These are phyloP conservation scores for Calidris pygmaea DNA, from an alignment of 2,113 vertebrate genomes.

Conservation along the genomic window DNA sequence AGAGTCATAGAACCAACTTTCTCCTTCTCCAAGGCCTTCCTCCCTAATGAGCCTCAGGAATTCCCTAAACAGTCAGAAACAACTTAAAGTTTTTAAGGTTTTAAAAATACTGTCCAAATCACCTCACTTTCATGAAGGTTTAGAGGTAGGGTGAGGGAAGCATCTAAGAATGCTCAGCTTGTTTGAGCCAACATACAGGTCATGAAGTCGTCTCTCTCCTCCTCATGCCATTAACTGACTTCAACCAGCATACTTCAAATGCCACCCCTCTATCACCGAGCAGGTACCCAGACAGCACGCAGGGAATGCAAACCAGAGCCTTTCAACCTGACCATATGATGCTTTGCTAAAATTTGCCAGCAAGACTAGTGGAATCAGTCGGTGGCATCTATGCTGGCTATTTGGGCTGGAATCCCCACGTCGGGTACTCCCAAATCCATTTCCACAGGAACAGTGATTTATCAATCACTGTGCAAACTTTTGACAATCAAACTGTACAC, in stretches of 20 bases:
- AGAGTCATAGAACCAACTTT: not conserved
- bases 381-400: not conserved
- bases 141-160: not conserved
- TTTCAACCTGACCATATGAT: not conserved
- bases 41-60: not conserved
- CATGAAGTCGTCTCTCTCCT: not conserved
- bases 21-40: not conserved
- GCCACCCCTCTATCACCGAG: not conserved
- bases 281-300: not conserved
- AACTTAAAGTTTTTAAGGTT: not conserved
- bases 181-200: not conserved
- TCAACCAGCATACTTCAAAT: not conserved
- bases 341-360: not conserved
- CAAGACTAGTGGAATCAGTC: not conserved
- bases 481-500: not conserved
- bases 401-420: not conserved
- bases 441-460: not conserved
- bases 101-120: not conserved
- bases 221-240: not conserved
- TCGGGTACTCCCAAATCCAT: not conserved
- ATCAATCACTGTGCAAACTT: not conserved
- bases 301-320: not conserved
- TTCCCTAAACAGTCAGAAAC: not conserved
- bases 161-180: not conserved
- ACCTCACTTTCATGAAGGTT: not conserved